Percentiles rank a stretch among this genome's conserved stretches.
These are phyloP conservation scores for Aphidoletes aphidimyza DNA, from an alignment of 2,888 invertebrate genomes.

Conservation along the genomic window DNA sequence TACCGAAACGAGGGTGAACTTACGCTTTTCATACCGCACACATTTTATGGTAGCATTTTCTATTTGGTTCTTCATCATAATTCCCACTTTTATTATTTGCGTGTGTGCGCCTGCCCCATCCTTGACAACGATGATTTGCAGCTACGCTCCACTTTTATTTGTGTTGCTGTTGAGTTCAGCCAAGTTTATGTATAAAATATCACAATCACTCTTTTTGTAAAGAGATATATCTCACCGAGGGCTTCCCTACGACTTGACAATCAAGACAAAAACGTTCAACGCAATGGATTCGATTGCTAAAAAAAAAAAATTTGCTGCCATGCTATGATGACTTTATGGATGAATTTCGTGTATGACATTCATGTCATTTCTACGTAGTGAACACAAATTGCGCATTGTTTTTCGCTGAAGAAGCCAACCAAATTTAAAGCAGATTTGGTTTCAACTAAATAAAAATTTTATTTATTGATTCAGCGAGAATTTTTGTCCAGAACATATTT, in stretches of 20 bases:
- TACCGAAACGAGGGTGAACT: constrained; percentile 22
- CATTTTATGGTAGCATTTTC: constrained; percentile 29
- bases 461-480: neutral
- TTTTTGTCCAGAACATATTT: neutral
- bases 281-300: neutral
- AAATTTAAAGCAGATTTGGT: neutral
- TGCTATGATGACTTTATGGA: neutral
- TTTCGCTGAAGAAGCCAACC: constrained; percentile 3
- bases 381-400: constrained; percentile 22
- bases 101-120: neutral
- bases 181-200: constrained; percentile 19
- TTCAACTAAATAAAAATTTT: neutral
- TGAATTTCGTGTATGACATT: neutral
- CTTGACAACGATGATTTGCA: neutral
- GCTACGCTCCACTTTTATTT: neutral
- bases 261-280: neutral
- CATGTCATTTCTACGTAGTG: neutral
- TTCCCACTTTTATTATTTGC: constrained; percentile 50
- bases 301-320: no score
- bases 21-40: neutral
- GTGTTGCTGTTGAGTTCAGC: neutral
- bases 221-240: neutral
- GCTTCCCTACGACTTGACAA: neutral
- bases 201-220: constrained; percentile 37
- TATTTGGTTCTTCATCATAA: constrained; percentile 48